A percentile compares a stretch with the other conserved stretches of the same genome.
phyloP scores from a whole-genome alignment of 1,140 invertebrate species.

The Pogonomyrmex californicus region DNA sequence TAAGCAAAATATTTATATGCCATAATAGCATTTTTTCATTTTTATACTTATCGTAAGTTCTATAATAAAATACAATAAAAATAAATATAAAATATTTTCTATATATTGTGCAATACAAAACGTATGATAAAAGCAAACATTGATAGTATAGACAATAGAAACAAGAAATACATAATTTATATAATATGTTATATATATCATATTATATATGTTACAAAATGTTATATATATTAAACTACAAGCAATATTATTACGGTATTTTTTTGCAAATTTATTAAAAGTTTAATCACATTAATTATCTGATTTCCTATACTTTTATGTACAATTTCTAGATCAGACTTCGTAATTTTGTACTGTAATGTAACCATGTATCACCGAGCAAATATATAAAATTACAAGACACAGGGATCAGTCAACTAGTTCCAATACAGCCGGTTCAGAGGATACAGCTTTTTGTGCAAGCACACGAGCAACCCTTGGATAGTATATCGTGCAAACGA shows the following conservation, averaged over 20 bases:
- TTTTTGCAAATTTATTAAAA: not conserved
- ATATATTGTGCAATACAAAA: slow-evolving; percentile 1
- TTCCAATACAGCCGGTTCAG: slow-evolving; percentile 67
- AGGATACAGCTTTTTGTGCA: slow-evolving; percentile 68
- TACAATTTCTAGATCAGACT: not conserved
- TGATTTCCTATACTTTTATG: not conserved
- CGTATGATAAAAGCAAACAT: not conserved
- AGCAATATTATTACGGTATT: not conserved
- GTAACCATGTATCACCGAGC: not conserved
- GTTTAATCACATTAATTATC: not conserved
- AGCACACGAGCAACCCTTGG: slow-evolving; percentile 38
- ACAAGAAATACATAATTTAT: not conserved
- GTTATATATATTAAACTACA: not conserved
- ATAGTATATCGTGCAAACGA: slow-evolving; percentile 58
- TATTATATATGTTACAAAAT: too few relatives aligned
- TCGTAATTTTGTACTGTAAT: not conserved
- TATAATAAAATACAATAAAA: not conserved
- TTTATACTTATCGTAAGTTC: slow-evolving; percentile 19
- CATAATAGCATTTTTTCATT: slow-evolving; percentile 7
- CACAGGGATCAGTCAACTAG: slow-evolving; percentile 65
- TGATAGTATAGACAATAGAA: not conserved
- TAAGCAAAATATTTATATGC: not conserved
- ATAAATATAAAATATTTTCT: not conserved
- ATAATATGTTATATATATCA: not conserved
- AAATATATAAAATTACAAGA: slow-evolving; percentile 37